Evolutionary conservation across 2,888 invertebrate genomes (phyloP).

Genomic region (Poecilobothrus nobilitatus): DNA sequence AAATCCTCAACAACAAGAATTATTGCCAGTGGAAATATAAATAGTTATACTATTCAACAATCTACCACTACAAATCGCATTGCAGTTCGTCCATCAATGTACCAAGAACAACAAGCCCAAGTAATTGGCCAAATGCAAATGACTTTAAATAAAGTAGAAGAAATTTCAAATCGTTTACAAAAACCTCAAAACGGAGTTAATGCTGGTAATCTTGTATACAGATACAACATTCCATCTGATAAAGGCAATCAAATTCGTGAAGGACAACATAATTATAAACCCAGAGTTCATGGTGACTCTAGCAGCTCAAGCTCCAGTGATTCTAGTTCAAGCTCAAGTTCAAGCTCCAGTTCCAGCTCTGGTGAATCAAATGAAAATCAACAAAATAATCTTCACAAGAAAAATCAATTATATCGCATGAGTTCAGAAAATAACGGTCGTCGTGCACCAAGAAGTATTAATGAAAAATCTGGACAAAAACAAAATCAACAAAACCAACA

Average conservation of each 20-base stretch:
- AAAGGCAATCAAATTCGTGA: constrained; percentile 28
- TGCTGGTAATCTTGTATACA: constrained; percentile 50
- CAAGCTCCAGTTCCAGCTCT: constrained; percentile 19
- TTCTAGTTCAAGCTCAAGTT: constrained; percentile 23
- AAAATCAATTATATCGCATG: background rate
- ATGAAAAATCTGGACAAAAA: constrained; percentile 14
- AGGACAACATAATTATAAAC: constrained; percentile 16
- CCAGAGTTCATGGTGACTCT: background rate
- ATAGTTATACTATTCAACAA: constrained; percentile 56
- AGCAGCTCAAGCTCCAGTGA: constrained; percentile 22
- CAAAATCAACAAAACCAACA: background rate
- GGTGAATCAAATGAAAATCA: constrained; percentile 12
- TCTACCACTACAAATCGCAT: constrained; percentile 55
- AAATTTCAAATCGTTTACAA: background rate
- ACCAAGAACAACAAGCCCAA: constrained; percentile 53
- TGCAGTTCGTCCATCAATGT: constrained; percentile 50
- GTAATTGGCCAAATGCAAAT: constrained; percentile 54
- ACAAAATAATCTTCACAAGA: background rate
- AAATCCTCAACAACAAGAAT: constrained; percentile 51
- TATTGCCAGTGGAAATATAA: constrained; percentile 48
- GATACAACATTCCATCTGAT: constrained; percentile 42
- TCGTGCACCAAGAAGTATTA: constrained; percentile 15
- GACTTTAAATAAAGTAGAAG: constrained; percentile 39
- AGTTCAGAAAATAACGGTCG: constrained; percentile 11
- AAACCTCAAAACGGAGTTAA: constrained; percentile 28